These are phyloP conservation scores for Tympanuchus pallidicinctus DNA, from an alignment of 2,113 vertebrate species.

Conservation along the genomic window DNA sequence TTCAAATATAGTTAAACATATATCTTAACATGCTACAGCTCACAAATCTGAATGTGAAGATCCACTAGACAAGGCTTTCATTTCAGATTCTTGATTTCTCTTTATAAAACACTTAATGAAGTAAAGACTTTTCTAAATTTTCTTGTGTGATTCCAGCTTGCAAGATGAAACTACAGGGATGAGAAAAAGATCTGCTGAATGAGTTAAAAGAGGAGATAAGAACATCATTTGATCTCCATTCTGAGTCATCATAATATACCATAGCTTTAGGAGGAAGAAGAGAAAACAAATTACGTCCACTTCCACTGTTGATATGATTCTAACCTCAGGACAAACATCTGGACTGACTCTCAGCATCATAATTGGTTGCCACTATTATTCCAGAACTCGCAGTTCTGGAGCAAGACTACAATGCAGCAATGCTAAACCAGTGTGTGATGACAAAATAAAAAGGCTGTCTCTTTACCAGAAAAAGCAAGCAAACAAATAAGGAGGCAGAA, in stretches of 20 bases:
- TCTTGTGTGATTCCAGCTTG: background rate
- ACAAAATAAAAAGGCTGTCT: background rate
- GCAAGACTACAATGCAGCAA: background rate
- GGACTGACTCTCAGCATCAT: background rate
- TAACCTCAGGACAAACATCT: slow-evolving; percentile 58
- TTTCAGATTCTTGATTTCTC: background rate
- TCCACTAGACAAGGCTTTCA: background rate
- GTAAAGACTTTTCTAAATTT: background rate
- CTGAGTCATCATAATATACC: background rate
- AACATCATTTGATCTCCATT: background rate
- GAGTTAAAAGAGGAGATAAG: background rate
- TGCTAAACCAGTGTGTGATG: accelerated
- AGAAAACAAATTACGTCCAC: slow-evolving; percentile 10
- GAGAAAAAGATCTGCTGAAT: background rate
- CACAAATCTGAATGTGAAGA: background rate
- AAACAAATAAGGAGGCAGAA: background rate
- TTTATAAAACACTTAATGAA: background rate
- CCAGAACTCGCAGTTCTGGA: background rate
- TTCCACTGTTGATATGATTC: slow-evolving; percentile 12
- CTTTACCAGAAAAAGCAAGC: background rate
- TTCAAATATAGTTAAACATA: background rate
- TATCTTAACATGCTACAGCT: background rate
- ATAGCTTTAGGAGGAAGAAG: slow-evolving; percentile 7
- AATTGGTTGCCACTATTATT: background rate
- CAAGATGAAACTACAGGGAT: background rate